A percentile compares a stretch with the other conserved stretches of the same genome.
Conservation (phyloP, 2,113 vertebrate genomes). For the Onychostoma macrolepis region DNA sequence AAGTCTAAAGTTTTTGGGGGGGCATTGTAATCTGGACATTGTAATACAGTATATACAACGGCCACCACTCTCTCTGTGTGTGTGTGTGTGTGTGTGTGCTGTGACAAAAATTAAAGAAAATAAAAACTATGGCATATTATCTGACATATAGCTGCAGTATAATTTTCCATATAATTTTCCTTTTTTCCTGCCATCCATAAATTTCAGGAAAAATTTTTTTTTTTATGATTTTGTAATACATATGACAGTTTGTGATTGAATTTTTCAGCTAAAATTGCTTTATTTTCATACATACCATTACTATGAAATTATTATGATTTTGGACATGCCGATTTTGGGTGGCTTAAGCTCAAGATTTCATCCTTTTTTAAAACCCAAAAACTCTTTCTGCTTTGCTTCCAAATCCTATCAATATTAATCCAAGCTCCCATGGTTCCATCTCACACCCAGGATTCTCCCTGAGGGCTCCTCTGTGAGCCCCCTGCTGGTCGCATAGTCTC, state of each 20-base stretch:
- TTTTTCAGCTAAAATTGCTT: not conserved
- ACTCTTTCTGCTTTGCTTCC: constrained; percentile 20
- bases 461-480: constrained; percentile 2
- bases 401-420: constrained; percentile 31
- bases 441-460: not conserved
- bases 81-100: no score
- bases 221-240: not conserved
- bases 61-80: no score
- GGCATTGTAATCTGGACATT: no score
- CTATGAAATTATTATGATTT: not conserved
- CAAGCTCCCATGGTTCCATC: not conserved
- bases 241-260: not conserved
- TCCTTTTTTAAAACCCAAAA: constrained; percentile 3
- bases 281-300: not conserved
- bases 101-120: no score
- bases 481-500: constrained; percentile 50
- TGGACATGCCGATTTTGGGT: not conserved
- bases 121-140: no score
- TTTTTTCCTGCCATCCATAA: not conserved
- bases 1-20: no score
- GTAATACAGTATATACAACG: no score
- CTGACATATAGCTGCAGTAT: no score
- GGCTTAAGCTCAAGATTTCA: constrained; percentile 17
- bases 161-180: no score
- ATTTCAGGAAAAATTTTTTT: not conserved